phyloP scores from a whole-genome alignment of 2,797 vertebrate genomes.

The Caiman crocodilus region DNA sequence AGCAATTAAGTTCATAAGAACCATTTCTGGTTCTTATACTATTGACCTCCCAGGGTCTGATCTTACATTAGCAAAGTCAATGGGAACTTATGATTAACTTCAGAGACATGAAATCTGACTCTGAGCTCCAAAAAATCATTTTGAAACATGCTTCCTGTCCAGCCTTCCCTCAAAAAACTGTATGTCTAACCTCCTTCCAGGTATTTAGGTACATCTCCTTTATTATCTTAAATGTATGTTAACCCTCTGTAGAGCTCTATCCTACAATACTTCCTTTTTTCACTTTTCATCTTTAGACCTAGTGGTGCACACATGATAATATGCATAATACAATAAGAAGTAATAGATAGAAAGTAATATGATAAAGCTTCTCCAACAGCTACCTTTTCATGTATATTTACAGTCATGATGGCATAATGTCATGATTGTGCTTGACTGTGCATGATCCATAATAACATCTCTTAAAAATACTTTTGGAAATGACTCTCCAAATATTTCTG shows the following conservation, averaged over 20 bases:
- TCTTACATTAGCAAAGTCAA: not conserved
- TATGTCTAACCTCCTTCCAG: not conserved
- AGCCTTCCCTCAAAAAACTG: not conserved
- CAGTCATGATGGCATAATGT: not conserved
- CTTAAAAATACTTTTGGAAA: constrained; percentile 54
- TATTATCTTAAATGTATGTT: not conserved
- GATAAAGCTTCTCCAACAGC: not conserved
- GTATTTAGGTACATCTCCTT: not conserved
- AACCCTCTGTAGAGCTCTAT: not conserved
- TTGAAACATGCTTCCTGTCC: not conserved
- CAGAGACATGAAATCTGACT: not conserved
- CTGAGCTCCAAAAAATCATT: not conserved
- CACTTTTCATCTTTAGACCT: not conserved
- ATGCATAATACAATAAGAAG: no score
- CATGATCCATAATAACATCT: constrained; percentile 19
- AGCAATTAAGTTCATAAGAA: constrained; percentile 12
- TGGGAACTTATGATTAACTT: not conserved
- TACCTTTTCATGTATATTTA: not conserved
- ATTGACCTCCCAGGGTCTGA: not conserved
- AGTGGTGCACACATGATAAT: not conserved
- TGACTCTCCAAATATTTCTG: constrained; percentile 48
- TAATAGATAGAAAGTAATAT: no score
- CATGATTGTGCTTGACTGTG: constrained; percentile 48
- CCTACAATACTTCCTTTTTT: not conserved
- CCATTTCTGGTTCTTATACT: not conserved